Base-by-base conservation (phyloP, 2,797 vertebrate species). In the Cyprinodon diabolis region DNA sequence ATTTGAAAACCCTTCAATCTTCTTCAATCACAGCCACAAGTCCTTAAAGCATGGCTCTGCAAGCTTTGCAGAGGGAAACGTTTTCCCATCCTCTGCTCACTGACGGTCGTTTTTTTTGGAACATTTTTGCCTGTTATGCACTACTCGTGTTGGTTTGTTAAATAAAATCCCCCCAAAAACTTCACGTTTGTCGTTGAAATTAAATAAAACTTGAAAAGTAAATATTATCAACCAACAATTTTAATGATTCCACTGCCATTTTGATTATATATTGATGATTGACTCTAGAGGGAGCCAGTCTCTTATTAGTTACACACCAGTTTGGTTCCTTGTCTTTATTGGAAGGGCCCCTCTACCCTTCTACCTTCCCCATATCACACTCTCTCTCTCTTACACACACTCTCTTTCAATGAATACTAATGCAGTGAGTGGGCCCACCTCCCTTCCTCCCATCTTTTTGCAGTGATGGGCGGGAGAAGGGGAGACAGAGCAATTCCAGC, bases 401-500 rank as follows among this genome's bases (percentile, higher is more conserved):
- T 81, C 90, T 90, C 92, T 93, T 91, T 90, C 93, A 91, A 92
- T 93, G 93, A 93, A 95, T 94, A 93, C 94, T 94, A 94, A 95
- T 95, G 91, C 90, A 89, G 89, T 45, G 82, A 91, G 91, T 80
- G 84, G 88, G 89, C 90, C 89, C 91, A 88, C 92, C 93, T 91
- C 91, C 92, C 90, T 78, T 91, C 91, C 89, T 91, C 90, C 88
- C 86, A 82, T 88, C 82, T 82, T 90, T 90, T 91, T 66, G 72
- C 91, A 86, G 90, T 88, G 88, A 90, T 86, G 91, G 91, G 93
- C 83, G 90, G 91, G 92, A 92, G 92, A 91, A 86, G 88, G 60
- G 82, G 91, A 91, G 87, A 87, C 90, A 83, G 86, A 89, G 90
- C 89, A 77, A 82, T 88, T 91, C 87, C 91, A 91, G 91, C 88